Conservation (phyloP, 2,113 vertebrate genomes). For the Ctenomys sociabilis region DNA sequence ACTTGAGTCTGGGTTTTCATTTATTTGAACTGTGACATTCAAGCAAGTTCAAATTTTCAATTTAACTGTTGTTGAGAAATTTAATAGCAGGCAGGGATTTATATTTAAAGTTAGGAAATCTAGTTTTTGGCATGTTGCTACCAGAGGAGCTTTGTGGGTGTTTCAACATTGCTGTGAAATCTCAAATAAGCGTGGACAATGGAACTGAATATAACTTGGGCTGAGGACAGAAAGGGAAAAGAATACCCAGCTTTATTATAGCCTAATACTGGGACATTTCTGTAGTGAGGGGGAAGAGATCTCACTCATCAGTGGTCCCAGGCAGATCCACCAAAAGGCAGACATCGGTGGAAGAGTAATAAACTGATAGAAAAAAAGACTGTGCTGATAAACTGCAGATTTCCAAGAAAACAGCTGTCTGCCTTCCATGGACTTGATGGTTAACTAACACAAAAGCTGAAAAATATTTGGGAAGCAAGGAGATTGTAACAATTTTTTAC, state of each 20-base stretch:
- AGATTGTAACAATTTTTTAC: background rate
- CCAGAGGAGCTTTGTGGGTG: background rate
- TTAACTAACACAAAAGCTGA: background rate
- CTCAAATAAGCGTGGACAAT: conserved; percentile 19
- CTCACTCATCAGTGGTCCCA: background rate
- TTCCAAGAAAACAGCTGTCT: background rate
- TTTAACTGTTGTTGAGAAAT: conserved; percentile 43
- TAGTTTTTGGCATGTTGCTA: background rate
- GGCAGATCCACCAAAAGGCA: background rate
- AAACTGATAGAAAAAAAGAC: background rate
- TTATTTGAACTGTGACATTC: conserved; percentile 5
- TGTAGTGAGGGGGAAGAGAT: background rate
- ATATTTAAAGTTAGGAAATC: conserved; percentile 56
- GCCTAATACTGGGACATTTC: background rate
- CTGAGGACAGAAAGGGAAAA: background rate
- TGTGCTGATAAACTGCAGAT: background rate
- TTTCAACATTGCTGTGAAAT: conserved; percentile 15
- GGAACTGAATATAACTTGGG: conserved; percentile 11
- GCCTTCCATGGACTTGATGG: background rate
- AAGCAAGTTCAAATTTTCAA: background rate
- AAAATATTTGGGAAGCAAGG: background rate
- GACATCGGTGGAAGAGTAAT: background rate
- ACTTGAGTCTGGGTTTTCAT: conserved; percentile 38
- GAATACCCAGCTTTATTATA: background rate
- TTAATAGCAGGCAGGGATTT: conserved; percentile 1